Evolutionary conservation across 2,113 vertebrate species (phyloP).

Genomic region (Albula glossodonta): DNA sequence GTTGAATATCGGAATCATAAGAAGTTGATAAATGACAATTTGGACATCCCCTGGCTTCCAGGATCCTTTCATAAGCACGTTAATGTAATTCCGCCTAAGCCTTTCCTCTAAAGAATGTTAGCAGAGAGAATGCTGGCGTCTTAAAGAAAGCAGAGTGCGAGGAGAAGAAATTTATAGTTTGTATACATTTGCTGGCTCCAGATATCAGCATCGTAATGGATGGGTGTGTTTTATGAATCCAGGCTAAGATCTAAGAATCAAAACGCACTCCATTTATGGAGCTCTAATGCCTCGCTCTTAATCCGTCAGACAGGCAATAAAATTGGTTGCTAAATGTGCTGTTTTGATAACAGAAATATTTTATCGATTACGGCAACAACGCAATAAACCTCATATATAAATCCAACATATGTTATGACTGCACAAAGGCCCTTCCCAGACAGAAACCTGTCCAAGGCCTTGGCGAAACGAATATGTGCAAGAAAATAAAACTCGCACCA

Average conservation of each 20-base stretch:
- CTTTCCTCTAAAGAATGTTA: constrained; percentile 58
- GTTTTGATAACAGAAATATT: constrained; percentile 57
- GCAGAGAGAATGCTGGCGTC: constrained; percentile 51
- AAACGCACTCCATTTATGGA: constrained; percentile 75
- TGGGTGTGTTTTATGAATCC: constrained; percentile 72
- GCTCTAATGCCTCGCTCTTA: constrained; percentile 56
- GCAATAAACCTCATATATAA: constrained; percentile 43
- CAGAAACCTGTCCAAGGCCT: neutral
- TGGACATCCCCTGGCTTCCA: constrained; percentile 49
- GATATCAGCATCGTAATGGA: constrained; percentile 76
- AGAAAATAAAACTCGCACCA: neutral
- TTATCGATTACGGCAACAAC: constrained; percentile 63
- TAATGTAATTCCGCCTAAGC: constrained; percentile 50
- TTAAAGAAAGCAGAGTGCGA: constrained; percentile 57
- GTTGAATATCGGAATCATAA: constrained; percentile 60
- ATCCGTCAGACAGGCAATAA: constrained; percentile 60
- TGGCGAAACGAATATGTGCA: neutral
- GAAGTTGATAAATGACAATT: constrained; percentile 60
- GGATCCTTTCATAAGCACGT: constrained; percentile 44
- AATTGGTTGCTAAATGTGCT: constrained; percentile 57
- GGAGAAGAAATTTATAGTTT: constrained; percentile 82
- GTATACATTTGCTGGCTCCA: constrained; percentile 91
- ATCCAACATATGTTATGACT: constrained; percentile 37
- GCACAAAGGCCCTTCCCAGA: neutral
- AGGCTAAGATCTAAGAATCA: constrained; percentile 57